Base-by-base conservation (phyloP, 2,888 invertebrate genomes). In the Harpalus rubripes region DNA sequence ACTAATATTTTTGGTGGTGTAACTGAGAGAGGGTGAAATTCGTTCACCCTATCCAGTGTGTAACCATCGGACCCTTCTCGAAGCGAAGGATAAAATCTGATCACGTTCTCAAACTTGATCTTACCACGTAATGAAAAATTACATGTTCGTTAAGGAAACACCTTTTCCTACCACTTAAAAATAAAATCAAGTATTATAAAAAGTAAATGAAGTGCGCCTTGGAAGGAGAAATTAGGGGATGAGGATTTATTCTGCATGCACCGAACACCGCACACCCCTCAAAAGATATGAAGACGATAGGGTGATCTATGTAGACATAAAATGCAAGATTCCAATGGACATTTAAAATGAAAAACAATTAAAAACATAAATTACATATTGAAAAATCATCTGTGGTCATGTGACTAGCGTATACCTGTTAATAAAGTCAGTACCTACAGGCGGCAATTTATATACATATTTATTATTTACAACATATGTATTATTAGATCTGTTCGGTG, bases 91-190 rank as follows among this genome's bases (percentile, higher is more conserved):
- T 92, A 92, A 92, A 91, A 91, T 90, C 91, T 91, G 90, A 90
- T 91, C 91, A 91, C 91, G 91, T 91, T 88, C 89, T 87, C 92
- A 91, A 92, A 92, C 91, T 92, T 93, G 93, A 94, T 94, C 94
- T 93, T 92, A 91, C 93, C 94, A 94, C 94, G 93, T 94, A 93
- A 93, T 94, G 94, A 94, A 94, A 94, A 93, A 94, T 94, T 93
- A 93, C 93, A 92, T 85, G 86, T 81, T 86, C 86, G 85, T 85
- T 85, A 85, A 85, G 81, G 85, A 78, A 79, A 83, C 44, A 83
- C 87, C 87, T 89, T 81, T 82, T 81, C 81, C 61, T 81, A 76
- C 74, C 76, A 81, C 81, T 86, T 87, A 87, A 87, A 87, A 87
- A 84, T 84, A 86, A 86, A 85, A 85, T 82, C 81, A 86, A 82